These are phyloP conservation scores for Varanus salvator DNA, from an alignment of 2,113 vertebrate species.

Conservation along the genomic window DNA sequence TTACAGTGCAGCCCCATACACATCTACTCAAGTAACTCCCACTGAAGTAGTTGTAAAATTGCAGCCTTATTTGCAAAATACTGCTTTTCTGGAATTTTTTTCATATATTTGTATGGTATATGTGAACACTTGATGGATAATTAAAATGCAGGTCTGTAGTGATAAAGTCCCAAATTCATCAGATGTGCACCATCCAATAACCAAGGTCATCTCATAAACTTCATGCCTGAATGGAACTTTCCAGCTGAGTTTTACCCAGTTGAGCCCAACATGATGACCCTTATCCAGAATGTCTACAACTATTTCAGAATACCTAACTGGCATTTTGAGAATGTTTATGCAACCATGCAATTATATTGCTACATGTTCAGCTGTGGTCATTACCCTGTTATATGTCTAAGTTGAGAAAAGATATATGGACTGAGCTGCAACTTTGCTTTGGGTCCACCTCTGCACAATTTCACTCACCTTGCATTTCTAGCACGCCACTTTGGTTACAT, in stretches of 20 bases:
- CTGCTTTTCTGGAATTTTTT: too few species aligned
- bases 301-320: background rate
- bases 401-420: background rate
- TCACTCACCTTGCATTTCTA: background rate
- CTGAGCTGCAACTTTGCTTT: background rate
- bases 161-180: too few species aligned
- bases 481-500: background rate
- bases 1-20: too few species aligned
- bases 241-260: background rate
- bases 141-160: too few species aligned
- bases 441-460: background rate
- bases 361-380: background rate
- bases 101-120: too few species aligned
- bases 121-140: too few species aligned
- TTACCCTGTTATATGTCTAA: background rate
- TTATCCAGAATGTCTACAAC: background rate
- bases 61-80: too few species aligned
- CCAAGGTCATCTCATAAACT: background rate
- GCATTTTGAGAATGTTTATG: background rate
- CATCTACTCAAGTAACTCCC: too few species aligned
- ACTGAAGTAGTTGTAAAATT: too few species aligned
- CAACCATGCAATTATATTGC: background rate
- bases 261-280: too few species aligned
- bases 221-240: background rate
- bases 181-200: background rate